Percentiles rank a stretch among this genome's conserved stretches.
These are phyloP conservation scores for Drosophila mimetica DNA, from an alignment of 2,888 invertebrate genomes.

Conservation along the genomic window DNA sequence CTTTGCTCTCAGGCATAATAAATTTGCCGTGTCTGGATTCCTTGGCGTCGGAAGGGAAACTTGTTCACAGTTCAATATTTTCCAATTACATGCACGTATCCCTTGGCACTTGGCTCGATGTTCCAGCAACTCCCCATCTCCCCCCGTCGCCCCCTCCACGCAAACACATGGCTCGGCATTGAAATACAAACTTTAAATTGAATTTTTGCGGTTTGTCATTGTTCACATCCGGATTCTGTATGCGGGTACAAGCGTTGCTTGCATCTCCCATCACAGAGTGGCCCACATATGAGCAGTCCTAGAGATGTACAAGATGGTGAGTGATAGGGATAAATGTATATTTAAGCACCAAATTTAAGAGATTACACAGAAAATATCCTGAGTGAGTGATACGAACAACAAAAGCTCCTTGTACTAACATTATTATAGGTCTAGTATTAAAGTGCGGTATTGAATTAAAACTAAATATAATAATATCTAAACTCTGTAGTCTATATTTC, in stretches of 20 bases:
- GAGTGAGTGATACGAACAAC: too few species aligned
- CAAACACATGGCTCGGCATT: constrained; percentile 49
- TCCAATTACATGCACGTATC: constrained; percentile 70
- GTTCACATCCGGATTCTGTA: constrained; percentile 56
- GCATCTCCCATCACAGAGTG: constrained; percentile 13
- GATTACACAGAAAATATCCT: too few species aligned
- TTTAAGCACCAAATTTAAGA: too few species aligned
- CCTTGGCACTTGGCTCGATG: constrained; percentile 35
- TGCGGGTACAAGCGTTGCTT: constrained; percentile 9
- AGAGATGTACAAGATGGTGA: neutral
- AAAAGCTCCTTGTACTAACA: too few species aligned
- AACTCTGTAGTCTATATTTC: too few species aligned
- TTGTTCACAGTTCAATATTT: constrained; percentile 68
- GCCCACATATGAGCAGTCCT: constrained; percentile 4
- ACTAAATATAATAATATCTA: too few species aligned
- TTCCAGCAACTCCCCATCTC: constrained; percentile 12
- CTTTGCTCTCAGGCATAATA: constrained; percentile 54
- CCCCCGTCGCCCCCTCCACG: neutral
- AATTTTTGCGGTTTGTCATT: constrained; percentile 77
- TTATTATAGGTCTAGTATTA: too few species aligned
- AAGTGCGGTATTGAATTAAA: too few species aligned
- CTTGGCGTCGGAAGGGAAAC: constrained; percentile 39
- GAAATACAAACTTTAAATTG: constrained; percentile 77
- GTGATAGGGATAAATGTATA: neutral
- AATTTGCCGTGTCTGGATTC: constrained; percentile 43